These are phyloP conservation scores for Oreotragus oreotragus DNA, from an alignment of 2,113 vertebrate species.

Conservation along the genomic window DNA sequence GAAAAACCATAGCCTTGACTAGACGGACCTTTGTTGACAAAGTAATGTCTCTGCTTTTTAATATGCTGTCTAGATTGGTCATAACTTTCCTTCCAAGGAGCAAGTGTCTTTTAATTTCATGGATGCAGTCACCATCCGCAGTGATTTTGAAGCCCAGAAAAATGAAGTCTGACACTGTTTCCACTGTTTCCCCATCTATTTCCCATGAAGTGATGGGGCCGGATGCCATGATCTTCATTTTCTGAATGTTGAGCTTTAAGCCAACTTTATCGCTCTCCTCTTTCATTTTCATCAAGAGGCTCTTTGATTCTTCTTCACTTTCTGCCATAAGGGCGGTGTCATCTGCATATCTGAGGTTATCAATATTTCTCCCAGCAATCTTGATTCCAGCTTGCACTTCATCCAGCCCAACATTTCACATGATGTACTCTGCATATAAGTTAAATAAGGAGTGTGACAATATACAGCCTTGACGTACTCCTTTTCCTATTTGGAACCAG, in stretches of 20 bases:
- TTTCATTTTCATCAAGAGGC: neutral
- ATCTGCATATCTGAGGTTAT: neutral
- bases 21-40: neutral
- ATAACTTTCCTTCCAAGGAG: neutral
- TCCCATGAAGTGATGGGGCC: neutral
- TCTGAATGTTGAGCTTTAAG: neutral
- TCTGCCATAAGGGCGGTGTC: neutral
- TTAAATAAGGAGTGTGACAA: neutral
- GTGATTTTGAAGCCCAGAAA: accelerated
- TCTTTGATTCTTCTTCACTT: neutral
- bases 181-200: neutral
- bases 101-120: neutral
- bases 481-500: neutral
- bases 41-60: neutral
- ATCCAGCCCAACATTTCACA: neutral
- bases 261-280: neutral
- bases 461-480: neutral
- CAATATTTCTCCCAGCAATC: neutral
- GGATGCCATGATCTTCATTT: neutral
- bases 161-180: neutral
- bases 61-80: neutral
- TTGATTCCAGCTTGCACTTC: neutral
- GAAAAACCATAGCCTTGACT: neutral
- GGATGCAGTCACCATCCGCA: neutral
- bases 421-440: neutral